These are phyloP conservation scores for Heliconius sara DNA, from an alignment of 2,888 invertebrate genomes.

Conservation along the genomic window DNA sequence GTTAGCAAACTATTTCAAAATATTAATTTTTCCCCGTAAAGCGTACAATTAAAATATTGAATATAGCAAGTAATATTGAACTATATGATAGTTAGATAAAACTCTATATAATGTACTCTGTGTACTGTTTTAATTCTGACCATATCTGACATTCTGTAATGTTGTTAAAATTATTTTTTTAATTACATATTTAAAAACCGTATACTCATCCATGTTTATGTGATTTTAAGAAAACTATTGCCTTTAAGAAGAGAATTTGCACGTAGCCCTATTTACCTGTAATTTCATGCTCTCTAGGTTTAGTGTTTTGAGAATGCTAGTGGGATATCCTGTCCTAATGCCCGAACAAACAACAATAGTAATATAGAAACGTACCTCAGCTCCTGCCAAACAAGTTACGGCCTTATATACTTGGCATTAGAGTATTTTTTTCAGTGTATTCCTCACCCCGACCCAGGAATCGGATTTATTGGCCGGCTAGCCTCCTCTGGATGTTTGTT, in stretches of 20 bases:
- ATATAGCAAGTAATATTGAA: background rate
- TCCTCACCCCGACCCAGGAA: slow-evolving; percentile 83
- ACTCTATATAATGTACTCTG: no score
- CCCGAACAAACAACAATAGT: slow-evolving; percentile 49
- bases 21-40: background rate
- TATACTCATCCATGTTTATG: background rate
- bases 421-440: slow-evolving; percentile 84
- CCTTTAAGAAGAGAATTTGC: slow-evolving; percentile 18
- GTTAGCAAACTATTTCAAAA: background rate
- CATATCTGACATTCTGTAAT: no score
- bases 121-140: no score
- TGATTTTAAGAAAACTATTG: background rate
- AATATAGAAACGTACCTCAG: slow-evolving; percentile 41
- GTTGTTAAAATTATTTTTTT: no score
- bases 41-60: background rate
- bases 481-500: slow-evolving; percentile 83
- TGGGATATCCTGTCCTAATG: slow-evolving; percentile 66
- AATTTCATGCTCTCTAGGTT: slow-evolving; percentile 81
- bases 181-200: background rate
- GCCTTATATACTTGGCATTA: slow-evolving; percentile 82
- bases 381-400: slow-evolving; percentile 73
- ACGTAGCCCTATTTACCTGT: slow-evolving; percentile 56
- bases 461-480: slow-evolving; percentile 80
- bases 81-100: no score
- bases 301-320: slow-evolving; percentile 83